phyloP scores from a whole-genome alignment of 2,797 vertebrate species.

The Momotus momota region DNA sequence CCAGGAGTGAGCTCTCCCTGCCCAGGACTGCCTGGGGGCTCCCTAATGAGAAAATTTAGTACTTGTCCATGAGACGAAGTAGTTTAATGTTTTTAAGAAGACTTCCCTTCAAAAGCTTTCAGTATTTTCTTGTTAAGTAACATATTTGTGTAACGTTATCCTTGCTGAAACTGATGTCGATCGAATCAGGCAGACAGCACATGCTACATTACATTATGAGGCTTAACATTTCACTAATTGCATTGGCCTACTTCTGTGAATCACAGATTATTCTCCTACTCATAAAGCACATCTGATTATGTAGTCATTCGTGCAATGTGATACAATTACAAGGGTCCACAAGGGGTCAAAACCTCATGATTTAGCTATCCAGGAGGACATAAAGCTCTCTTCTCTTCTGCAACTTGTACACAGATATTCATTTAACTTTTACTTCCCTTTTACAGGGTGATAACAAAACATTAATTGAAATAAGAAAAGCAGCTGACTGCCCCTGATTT shows the following conservation, averaged over 20 bases:
- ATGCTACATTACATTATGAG: background rate
- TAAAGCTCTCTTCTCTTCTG: background rate
- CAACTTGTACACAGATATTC: background rate
- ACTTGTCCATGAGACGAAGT: background rate
- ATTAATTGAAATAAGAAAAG: slow-evolving; percentile 26
- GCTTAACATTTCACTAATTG: slow-evolving; percentile 39
- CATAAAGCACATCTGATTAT: background rate
- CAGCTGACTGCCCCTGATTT: slow-evolving; percentile 2
- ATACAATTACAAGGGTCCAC: background rate
- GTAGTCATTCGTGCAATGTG: background rate
- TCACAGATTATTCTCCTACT: background rate
- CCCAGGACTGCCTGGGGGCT: accelerated
- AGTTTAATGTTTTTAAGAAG: background rate
- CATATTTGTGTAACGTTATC: background rate
- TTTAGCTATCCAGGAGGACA: background rate
- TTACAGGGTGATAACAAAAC: background rate
- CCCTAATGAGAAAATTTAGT: background rate
- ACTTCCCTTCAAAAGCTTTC: background rate
- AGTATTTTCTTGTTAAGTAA: background rate
- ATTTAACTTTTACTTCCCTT: background rate
- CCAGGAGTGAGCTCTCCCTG: background rate
- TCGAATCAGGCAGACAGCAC: background rate
- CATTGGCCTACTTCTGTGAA: slow-evolving; percentile 38
- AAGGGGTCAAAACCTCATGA: background rate
- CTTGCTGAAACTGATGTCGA: background rate